Base-by-base conservation (phyloP, 2,888 invertebrate genomes). In the Caenorhabditis sp. region DNA sequence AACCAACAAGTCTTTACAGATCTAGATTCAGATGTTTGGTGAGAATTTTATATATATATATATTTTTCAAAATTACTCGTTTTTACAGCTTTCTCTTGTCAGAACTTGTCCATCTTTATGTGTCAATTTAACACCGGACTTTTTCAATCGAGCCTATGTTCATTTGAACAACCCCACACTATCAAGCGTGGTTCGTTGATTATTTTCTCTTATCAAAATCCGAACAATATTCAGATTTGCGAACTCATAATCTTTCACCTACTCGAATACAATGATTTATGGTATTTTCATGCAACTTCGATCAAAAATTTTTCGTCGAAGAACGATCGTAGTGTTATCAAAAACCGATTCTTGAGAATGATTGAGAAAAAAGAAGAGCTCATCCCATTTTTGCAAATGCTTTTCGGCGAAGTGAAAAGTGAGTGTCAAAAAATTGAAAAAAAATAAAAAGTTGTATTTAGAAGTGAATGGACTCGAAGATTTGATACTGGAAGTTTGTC, bases 1-100 rank as follows among this genome's bases (percentile, higher is more conserved):
- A 59, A 4, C 69, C 69, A 6, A 66, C 68, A 2, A 62, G 68
- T 1, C 23, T 67, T 12, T 77, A 74, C 55, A 65, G 66, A 23
- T 68, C 79, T 0, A 57, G 75, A 26, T 78, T 70, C 63, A 71
- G 74, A 63, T 79, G 77, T 61, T 77, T 81, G 23, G 66, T 69
- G 17, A 62, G 67, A 54, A 58, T 53, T 23, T 21, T 26, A 5
- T 5, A 55, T 26, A 26, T 14, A 54, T 14, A 4, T 55, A 23
- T 55, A 55, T 26, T 4, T 14, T 12, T 8, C 21, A 26, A n/a
- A n/a, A n/a, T n/a, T n/a, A n/a, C n/a, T n/a, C n/a, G n/a, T n/a
- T n/a, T 10, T 60, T 60, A 23, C 31, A 58, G 57, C 43, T 49
- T n/a, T 43, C 57, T 17, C 53, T 73, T 1, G 62, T 73, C 6